These are phyloP conservation scores for Empis livida DNA, from an alignment of 2,888 invertebrate species.

Conservation along the genomic window DNA sequence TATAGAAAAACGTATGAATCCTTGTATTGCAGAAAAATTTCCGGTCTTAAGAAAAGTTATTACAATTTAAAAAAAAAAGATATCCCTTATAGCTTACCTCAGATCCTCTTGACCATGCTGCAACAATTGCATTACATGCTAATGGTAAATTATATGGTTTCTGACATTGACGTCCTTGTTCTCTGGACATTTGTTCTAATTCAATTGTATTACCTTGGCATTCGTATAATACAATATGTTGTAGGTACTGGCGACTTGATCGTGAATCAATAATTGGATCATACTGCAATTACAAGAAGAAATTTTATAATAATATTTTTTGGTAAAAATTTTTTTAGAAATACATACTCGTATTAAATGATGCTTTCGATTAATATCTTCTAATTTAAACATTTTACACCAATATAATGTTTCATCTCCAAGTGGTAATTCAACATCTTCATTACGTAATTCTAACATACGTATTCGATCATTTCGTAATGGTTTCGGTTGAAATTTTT, in stretches of 20 bases:
- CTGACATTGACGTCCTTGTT: slow-evolving; percentile 41
- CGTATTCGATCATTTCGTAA: slow-evolving; percentile 30
- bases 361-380: slow-evolving; percentile 42
- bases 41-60: not conserved
- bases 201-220: slow-evolving; percentile 42
- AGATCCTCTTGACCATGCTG: slow-evolving; percentile 51
- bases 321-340: no score
- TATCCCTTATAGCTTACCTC: slow-evolving; percentile 42
- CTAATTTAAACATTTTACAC: slow-evolving; percentile 47
- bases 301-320: not conserved
- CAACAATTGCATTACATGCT: slow-evolving; percentile 47
- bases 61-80: no score
- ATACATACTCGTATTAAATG: slow-evolving; percentile 48
- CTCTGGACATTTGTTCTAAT: slow-evolving; percentile 39
- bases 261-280: slow-evolving; percentile 46
- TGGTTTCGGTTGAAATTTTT: slow-evolving; percentile 40
- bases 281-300: no score
- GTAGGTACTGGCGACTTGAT: slow-evolving; percentile 44
- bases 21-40: not conserved
- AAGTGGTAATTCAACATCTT: slow-evolving; percentile 42
- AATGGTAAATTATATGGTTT: slow-evolving; percentile 39
- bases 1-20: no score
- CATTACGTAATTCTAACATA: slow-evolving; percentile 39
- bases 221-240: slow-evolving; percentile 53
- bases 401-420: slow-evolving; percentile 46